phyloP scores from a whole-genome alignment of 2,797 vertebrate genomes.

The Gastrophryne carolinensis region DNA sequence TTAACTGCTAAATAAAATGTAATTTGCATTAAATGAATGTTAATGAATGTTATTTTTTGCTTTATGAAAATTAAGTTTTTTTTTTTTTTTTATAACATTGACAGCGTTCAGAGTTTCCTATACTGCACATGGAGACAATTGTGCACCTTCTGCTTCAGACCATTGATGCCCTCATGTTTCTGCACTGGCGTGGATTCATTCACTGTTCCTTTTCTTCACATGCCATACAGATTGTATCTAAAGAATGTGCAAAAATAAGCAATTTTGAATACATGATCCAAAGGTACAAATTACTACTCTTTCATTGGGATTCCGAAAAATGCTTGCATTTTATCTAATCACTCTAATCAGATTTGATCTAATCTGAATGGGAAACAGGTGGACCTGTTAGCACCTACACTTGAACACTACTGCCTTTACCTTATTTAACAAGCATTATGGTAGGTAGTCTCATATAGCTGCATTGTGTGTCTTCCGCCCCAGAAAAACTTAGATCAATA shows the following conservation, averaged over 20 bases:
- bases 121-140: conserved; percentile 65
- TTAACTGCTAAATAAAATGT: no score
- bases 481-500: no score
- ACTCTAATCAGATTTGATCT: no score
- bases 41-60: no score
- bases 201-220: conserved; percentile 70
- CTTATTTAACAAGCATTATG: no score
- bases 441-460: no score
- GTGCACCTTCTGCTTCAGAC: conserved; percentile 69
- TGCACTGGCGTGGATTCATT: conserved; percentile 67
- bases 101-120: conserved; percentile 68
- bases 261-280: conserved; percentile 73
- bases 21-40: neutral
- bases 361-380: no score
- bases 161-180: conserved; percentile 63
- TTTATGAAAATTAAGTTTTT: neutral
- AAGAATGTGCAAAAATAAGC: conserved; percentile 68
- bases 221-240: conserved; percentile 66
- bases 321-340: no score
- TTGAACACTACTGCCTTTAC: no score
- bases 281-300: conserved; percentile 62
- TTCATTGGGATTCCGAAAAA: no score
- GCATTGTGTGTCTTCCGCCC: no score
- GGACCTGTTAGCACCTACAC: no score
- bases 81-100: neutral